Base-by-base conservation (phyloP, 2,797 vertebrate species). In the Sphenopsis melanotis region DNA sequence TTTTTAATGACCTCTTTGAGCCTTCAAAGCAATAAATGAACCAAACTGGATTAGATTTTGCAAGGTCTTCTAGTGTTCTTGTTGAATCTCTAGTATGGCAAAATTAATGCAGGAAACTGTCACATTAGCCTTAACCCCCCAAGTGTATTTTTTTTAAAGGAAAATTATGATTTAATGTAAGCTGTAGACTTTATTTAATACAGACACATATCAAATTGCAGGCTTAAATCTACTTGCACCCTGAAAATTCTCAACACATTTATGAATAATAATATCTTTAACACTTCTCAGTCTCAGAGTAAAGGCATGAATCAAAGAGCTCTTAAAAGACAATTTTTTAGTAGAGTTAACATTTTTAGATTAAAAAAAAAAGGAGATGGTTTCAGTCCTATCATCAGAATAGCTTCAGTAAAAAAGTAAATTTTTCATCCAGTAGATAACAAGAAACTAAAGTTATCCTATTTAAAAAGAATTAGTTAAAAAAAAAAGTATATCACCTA, bases 331-430 rank as follows among this genome's bases (percentile, higher is more conserved):
- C 4, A 64, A 9, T 39, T 72, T 34, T 49, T 59, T 66, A 59
- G 29, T 37, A 76, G 29, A 7, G 6, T 17, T 69, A 21, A 36
- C 3, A 66, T 30, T 80, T 88, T 49, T 34, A 49, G 3, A 47
- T 46, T 7, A 6, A 32, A 22, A 7, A 32, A 7, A 47, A 53
- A 32, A 23, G 44, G 2, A 42, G 1, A 53, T 34, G 1, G 1
- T 47, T 72, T 80, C 15, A 57, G 23, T 61, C 14, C 18, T 41
- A 24, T 50, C 21, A 59, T 22, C n/a, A 79, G n/a, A 80, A 72
- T 4, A 63, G 4, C 34, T 60, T n/a, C 6, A 20, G 24, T 69
- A 64, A 87, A 41, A 42, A 60, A 10, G 4, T 46, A 71, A 36
- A 8, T 37, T 39, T 83, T 56, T 81, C 2, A 1, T 78, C 68